These are phyloP conservation scores for Oenanthe melanoleuca DNA, from an alignment of 2,113 vertebrate species.

Conservation along the genomic window DNA sequence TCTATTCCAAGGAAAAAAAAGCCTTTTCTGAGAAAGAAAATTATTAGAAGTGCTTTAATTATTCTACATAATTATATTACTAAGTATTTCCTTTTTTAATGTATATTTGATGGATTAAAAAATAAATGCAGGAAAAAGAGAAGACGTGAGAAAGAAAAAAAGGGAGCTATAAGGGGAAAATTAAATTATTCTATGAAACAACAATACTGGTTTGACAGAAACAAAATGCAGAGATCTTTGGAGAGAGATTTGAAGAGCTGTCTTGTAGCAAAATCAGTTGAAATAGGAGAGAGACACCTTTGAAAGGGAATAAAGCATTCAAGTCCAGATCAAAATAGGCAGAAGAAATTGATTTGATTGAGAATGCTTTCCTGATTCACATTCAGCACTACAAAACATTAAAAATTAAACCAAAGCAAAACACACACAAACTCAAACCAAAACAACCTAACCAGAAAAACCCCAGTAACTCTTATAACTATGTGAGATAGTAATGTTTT, in stretches of 20 bases:
- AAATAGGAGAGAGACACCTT: not conserved
- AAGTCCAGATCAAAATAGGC: not conserved
- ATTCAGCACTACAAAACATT: not conserved
- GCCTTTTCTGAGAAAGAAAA: not conserved
- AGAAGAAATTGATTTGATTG: not conserved
- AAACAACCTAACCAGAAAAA: not conserved
- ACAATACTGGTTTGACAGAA: not conserved
- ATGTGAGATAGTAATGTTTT: not conserved
- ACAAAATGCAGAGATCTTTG: not conserved
- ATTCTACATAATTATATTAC: not conserved
- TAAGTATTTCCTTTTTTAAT: not conserved
- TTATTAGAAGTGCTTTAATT: not conserved
- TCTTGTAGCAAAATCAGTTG: not conserved
- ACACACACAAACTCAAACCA: not conserved
- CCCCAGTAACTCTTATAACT: not conserved
- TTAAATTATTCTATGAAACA: not conserved
- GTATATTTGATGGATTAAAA: not conserved
- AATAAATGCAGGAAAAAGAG: not conserved
- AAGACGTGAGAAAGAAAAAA: not conserved
- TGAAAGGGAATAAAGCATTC: not conserved
- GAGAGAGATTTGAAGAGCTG: not conserved
- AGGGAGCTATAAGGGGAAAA: not conserved
- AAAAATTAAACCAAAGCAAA: not conserved
- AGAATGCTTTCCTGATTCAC: not conserved
- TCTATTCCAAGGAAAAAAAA: not conserved